These are phyloP conservation scores for Tetrax tetrax DNA, from an alignment of 2,113 vertebrate species.

Conservation along the genomic window DNA sequence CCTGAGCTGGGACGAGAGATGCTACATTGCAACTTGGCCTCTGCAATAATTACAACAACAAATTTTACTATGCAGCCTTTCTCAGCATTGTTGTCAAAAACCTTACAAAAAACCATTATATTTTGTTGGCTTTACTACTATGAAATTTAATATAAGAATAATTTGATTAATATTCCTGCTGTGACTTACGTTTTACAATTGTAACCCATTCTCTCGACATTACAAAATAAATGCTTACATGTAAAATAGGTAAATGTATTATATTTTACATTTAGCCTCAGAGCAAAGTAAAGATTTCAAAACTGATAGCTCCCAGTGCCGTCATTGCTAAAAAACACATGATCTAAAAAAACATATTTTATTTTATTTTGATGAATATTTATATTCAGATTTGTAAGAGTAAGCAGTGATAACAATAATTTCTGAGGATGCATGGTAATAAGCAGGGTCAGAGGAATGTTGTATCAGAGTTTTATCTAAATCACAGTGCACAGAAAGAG, in stretches of 20 bases:
- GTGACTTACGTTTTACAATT: neutral
- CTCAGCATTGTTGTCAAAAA: neutral
- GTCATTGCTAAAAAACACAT: neutral
- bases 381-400: conserved; percentile 8
- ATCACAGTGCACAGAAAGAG: neutral
- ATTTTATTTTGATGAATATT: conserved; percentile 35
- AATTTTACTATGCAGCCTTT: neutral
- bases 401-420: neutral
- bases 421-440: neutral
- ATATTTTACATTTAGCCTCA: neutral
- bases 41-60: neutral
- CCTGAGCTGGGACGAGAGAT: neutral
- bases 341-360: neutral
- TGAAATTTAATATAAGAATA: neutral
- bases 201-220: neutral
- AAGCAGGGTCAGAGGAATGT: neutral
- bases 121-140: neutral
- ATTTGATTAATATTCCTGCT: neutral
- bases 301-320: neutral
- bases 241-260: neutral
- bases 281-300: conserved; percentile 20
- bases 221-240: neutral
- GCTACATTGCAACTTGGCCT: neutral
- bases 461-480: neutral
- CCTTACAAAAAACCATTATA: neutral